Percentiles rank a stretch among this genome's conserved stretches.
Conservation (phyloP, 2,113 vertebrate genomes). For the Hepsetus odoe region DNA sequence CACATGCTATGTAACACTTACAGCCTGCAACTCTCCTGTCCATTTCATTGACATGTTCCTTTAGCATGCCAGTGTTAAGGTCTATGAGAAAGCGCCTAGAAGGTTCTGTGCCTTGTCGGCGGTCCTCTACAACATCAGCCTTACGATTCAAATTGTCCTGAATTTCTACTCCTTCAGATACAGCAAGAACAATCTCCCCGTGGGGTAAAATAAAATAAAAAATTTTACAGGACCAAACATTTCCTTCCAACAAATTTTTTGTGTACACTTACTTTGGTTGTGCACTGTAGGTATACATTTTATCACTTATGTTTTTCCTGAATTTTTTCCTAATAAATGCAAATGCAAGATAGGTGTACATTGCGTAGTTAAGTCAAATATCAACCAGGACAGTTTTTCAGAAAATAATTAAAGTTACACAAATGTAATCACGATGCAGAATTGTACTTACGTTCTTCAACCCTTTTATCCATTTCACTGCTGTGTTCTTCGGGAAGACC, state of each 20-base stretch:
- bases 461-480: not conserved
- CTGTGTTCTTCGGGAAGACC: conserved; percentile 20
- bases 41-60: conserved; percentile 64
- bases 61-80: conserved; percentile 60
- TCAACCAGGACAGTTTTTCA: too few species aligned
- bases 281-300: too few species aligned
- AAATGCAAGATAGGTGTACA: too few species aligned
- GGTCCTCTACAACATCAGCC: not conserved
- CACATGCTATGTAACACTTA: not conserved
- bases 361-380: too few species aligned
- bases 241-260: not conserved
- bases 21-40: conserved; percentile 46
- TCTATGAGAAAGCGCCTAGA: conserved; percentile 63
- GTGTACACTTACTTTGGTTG: not conserved
- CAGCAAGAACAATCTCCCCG: conserved; percentile 36
- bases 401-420: not conserved
- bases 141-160: not conserved
- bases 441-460: not conserved
- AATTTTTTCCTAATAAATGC: too few species aligned
- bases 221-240: too few species aligned
- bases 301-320: not conserved
- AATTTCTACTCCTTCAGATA: not conserved
- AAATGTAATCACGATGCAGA: not conserved
- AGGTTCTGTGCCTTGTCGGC: conserved; percentile 67
- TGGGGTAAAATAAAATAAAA: not conserved